Conservation (phyloP, 2,888 invertebrate genomes). For the Lasius platythorax region DNA sequence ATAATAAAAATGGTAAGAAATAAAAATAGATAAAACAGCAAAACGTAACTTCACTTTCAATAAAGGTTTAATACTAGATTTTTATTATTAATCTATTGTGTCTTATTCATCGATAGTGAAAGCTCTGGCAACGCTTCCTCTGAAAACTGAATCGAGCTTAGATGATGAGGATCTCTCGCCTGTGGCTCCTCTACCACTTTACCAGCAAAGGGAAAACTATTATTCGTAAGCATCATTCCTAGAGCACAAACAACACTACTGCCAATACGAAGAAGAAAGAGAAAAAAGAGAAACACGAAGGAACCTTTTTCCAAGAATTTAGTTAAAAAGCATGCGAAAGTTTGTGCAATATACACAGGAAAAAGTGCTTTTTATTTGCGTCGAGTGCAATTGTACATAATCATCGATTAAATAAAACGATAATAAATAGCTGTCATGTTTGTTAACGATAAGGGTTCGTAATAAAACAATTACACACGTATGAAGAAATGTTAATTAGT, state of each 20-base stretch:
- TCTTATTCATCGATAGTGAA: slow-evolving; percentile 87
- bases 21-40: slow-evolving; percentile 2
- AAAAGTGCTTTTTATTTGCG: slow-evolving; percentile 55
- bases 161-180: slow-evolving; percentile 92
- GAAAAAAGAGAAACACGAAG: slow-evolving; percentile 29
- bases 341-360: not conserved
- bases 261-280: slow-evolving; percentile 63
- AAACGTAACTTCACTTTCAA: not conserved
- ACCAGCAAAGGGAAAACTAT: slow-evolving; percentile 95
- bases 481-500: slow-evolving; percentile 2
- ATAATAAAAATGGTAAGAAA: slow-evolving; percentile 4
- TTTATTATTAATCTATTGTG: not conserved
- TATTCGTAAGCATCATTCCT: slow-evolving; percentile 85
- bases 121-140: slow-evolving; percentile 92
- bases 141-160: slow-evolving; percentile 87
- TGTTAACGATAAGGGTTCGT: slow-evolving; percentile 41
- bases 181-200: slow-evolving; percentile 92
- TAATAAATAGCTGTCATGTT: slow-evolving; percentile 61
- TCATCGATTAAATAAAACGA: slow-evolving; percentile 61
- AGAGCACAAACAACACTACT: slow-evolving; percentile 59
- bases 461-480: slow-evolving; percentile 28
- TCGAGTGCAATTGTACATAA: slow-evolving; percentile 67
- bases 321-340: not conserved
- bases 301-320: slow-evolving; percentile 27
- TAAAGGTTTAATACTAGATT: slow-evolving; percentile 6